Base-by-base conservation (phyloP, 2,113 vertebrate genomes). In the Proteles cristata region DNA sequence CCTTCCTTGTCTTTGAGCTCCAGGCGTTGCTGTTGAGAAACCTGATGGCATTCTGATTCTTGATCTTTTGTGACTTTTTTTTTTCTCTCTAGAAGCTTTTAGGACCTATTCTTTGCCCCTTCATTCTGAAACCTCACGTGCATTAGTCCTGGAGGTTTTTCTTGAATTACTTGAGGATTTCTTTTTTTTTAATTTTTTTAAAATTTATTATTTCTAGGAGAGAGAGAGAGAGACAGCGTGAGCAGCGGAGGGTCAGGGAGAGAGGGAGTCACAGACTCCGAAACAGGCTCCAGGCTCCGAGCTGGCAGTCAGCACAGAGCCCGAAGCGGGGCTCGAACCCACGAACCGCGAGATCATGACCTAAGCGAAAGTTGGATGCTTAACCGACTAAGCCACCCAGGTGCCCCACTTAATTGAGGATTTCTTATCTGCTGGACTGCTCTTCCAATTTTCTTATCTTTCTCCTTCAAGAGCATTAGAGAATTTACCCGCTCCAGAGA, bases 91-190 rank as follows among this genome's bases (percentile, higher is more conserved):
- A 31, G 43, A 66, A 73, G 79, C 11, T 50, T 81, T 88, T 79
- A 68, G 68, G 65, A 66, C 84, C 65, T 77, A 45, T 25, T 66
- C 12, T 71, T 79, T 80, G 63, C 26, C 4, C 11, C 77, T 88
- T 80, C 45, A 79, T 88, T 90, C 90, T 83, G 81, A 95, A 94
- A 77, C 94, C 33, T 11, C 7, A 19, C 16, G 61, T 93, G 14
- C n/a, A 68, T 92, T 25, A 80, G 55, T 39, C 45, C 68, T 95
- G 28, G 58, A 96, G n/a, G 16, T 16, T 83, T 63, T 63, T 86
- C 26, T 82, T 50, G 25, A 81, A 87, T 74, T 50, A 61, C 11
- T 74, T 45, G 16, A 91, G 66, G 39, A 86, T 77, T 73, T 86
- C 43, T 93, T 97, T 39, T 39, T 39, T 39, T 39, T 39, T 39